Evolutionary conservation across 2,113 vertebrate genomes (phyloP), one percentile per base, ranked within the genome.

Genomic region (Etia nguti): DNA sequence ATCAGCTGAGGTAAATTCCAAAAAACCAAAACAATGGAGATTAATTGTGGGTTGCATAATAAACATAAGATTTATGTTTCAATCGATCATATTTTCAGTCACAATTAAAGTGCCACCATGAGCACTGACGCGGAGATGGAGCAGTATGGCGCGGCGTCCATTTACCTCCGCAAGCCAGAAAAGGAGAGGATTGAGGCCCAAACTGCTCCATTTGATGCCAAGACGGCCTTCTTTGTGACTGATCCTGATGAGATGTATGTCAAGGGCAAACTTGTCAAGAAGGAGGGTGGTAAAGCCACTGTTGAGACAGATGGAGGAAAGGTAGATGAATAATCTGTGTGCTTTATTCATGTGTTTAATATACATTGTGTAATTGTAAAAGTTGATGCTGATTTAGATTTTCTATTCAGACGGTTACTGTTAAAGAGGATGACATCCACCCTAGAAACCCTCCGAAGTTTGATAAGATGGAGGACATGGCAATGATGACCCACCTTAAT

Each of bases 401-500:
- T 79, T 6, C 10, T 6, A 4, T 81, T 68, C 2, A 97, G 96
- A 79, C 75, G 2, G 2, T 96, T 10, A 97, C 96, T 36, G 96
- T 96, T 0, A 96, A 96, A 65, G 96, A 96, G 18, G 93, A 95
- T 52, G 95, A 96, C 2, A 95, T 96, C 70, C 62, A 87, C 52
- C 92, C 94, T 96, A 92, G 94, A 86, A 96, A 96, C 36, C 96
- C 96, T 88, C 96, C 96, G 48, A 96, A 97, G 92, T 96, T 84
- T 11, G 95, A 96, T 24, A 96, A 95, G 73, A 46, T 24, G 15
- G 96, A 96, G 81, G 96, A 96, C 94, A 96, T 96, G 96, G 95
- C 95, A 85, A 97, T 96, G 95, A 94, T 97, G 96, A 97, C 96
- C 92, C 95, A 96, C 85, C 95, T 97, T 91, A 97, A 91, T 22